These are phyloP conservation scores for Palloptera scutellata DNA, from an alignment of 2,888 invertebrate species.

Conservation along the genomic window DNA sequence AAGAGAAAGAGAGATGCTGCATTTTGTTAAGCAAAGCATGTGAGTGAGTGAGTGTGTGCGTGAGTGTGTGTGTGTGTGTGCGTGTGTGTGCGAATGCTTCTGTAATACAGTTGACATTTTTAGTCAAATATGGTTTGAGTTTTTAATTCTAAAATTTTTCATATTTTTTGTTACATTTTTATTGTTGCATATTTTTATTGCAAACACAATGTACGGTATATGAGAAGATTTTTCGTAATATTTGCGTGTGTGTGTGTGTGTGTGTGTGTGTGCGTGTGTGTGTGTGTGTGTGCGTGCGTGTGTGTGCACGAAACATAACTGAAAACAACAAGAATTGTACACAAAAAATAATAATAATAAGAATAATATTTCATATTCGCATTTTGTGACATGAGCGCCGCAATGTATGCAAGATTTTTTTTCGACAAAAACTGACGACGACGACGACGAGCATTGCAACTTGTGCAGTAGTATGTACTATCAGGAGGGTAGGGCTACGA, in stretches of 20 bases:
- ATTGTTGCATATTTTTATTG: conserved; percentile 8
- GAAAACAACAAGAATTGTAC: not conserved
- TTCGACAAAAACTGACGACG: no score
- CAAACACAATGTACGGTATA: not conserved
- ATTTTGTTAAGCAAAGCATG: not conserved
- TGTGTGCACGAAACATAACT: not conserved
- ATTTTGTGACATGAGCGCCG: no score
- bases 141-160: conserved; percentile 20
- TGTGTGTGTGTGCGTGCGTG: conserved; percentile 3
- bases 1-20: not conserved
- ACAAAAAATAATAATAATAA: conserved; percentile 23
- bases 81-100: not conserved
- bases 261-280: not conserved
- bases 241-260: not conserved
- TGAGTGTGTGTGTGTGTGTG: not conserved
- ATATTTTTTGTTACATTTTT: not conserved
- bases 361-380: conserved; percentile 1
- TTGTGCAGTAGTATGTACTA: no score
- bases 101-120: conserved; percentile 9
- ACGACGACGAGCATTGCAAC: no score
- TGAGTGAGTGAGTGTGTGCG: not conserved
- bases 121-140: conserved; percentile 8
- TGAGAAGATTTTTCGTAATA: not conserved
- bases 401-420: no score
- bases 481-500: no score